Evolutionary conservation across 92 coral and sea anemone genomes (phyloP), one percentile per base, ranked within the genome.

Genomic region (Umimayanthus chanpuru): DNA sequence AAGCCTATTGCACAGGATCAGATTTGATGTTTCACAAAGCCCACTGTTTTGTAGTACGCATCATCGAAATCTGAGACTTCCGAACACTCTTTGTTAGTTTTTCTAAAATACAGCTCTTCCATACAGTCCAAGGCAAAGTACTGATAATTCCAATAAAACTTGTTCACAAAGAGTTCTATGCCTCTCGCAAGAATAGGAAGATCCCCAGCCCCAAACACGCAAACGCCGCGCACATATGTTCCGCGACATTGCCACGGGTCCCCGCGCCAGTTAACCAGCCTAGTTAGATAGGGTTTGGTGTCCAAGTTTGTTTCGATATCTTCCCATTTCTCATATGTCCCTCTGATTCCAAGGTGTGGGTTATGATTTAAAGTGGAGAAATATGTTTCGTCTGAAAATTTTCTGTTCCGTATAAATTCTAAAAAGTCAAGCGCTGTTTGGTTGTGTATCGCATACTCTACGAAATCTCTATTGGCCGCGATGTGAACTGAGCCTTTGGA

Each of bases 401-500:
- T 61, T 6, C 89, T 88, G 49, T 90, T 66, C n/a, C 74, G 53
- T 1, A 90, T 29, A 90, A 90, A 90, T 44, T 90, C 36, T 47
- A 79, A 71, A 70, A 90, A 90, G 76, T 90, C 93, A n/a, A 50
- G 87, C 11, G 93, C 90, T 5, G 81, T 30, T 78, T 78, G 28
- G 75, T 85, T 73, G 20, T 86, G 53, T 18, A 85, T 47, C 29
- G 80, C 85, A 82, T 70, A 90, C 40, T 88, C 78, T 15, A 88
- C 89, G 30, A 90, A 92, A 56, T 65, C 68, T 67, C 94, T 81
- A 18, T 88, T 77, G 16, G 82, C 76, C 20, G 86, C 91, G 5
- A 90, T 87, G 72, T 92, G 92, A 28, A 75, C 79, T 9, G 79
- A 81, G 9, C 93, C 94, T 78, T 92, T 92, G 61, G 47, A 73